A percentile compares a stretch with the other conserved stretches of the same genome.
Conservation (phyloP, 2,113 vertebrate species). For the Larimichthys crocea region DNA sequence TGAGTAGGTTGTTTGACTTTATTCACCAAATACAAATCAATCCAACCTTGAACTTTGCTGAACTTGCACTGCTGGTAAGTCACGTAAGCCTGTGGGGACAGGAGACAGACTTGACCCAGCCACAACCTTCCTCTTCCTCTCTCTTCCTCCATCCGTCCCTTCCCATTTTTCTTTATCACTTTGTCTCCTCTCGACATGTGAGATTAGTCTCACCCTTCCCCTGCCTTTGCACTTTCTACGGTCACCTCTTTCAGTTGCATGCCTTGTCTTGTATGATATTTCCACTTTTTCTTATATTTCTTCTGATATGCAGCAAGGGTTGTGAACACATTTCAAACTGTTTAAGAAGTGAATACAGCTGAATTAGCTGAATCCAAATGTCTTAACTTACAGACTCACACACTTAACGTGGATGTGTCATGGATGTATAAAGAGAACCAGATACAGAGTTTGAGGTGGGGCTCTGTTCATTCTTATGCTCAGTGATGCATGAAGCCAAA, state of each 20-base stretch:
- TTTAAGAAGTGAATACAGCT: neutral
- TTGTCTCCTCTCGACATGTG: conserved; percentile 35
- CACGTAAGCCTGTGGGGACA: conserved; percentile 61
- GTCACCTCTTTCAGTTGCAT: neutral
- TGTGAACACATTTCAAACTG: neutral
- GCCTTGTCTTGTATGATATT: neutral
- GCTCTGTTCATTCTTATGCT: no score
- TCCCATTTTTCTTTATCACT: conserved; percentile 47
- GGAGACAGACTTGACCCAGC: conserved; percentile 34
- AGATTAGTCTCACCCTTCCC: conserved; percentile 15
- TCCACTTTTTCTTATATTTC: neutral
- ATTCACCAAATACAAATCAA: conserved; percentile 17
- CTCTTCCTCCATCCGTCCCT: conserved; percentile 14
- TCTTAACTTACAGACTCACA: neutral
- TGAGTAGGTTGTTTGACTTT: neutral
- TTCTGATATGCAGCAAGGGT: neutral
- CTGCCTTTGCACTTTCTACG: neutral
- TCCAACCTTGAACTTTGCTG: conserved; percentile 58
- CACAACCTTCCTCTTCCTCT: conserved; percentile 23
- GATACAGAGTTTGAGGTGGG: no score
- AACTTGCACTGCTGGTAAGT: conserved; percentile 47
- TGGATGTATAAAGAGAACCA: no score
- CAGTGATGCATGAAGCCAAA: no score
- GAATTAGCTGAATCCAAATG: neutral
- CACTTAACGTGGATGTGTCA: neutral